These are phyloP conservation scores for Heliangelus exortis DNA, from an alignment of 2,797 vertebrate species.

Conservation along the genomic window DNA sequence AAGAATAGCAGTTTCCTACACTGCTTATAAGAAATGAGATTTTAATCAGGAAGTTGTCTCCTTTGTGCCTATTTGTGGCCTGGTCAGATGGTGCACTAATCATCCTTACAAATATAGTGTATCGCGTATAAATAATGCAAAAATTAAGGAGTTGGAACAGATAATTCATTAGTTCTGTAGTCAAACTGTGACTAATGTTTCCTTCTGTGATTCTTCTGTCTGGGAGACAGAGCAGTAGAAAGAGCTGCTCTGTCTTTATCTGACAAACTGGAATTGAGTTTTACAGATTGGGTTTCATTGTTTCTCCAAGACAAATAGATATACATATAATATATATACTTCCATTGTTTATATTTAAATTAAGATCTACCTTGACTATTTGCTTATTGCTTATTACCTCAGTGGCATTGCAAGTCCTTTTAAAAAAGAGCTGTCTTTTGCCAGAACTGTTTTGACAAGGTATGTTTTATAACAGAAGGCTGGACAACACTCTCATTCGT, in stretches of 20 bases:
- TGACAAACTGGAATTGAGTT: neutral
- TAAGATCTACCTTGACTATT: neutral
- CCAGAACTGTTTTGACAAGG: neutral
- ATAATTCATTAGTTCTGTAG: constrained; percentile 7
- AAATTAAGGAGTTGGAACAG: neutral
- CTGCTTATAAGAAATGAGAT: neutral
- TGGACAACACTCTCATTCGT: neutral
- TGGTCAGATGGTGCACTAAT: constrained; percentile 31
- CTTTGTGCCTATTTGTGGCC: constrained; percentile 7
- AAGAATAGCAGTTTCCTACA: neutral
- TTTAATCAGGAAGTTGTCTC: constrained; percentile 38
- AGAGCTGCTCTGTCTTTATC: neutral
- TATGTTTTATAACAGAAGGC: neutral
- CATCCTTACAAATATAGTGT: neutral
- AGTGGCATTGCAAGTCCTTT: neutral
- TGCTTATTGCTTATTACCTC: neutral
- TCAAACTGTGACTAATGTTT: neutral
- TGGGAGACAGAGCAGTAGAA: neutral
- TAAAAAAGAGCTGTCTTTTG: neutral
- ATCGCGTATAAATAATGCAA: constrained; percentile 23
- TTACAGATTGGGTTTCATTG: neutral
- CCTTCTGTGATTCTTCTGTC: neutral
- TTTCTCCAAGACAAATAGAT: neutral
- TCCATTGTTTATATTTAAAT: neutral
- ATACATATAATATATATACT: neutral